phyloP scores from a whole-genome alignment of 2,797 vertebrate species.

The Cryptoblepharus egeriae region DNA sequence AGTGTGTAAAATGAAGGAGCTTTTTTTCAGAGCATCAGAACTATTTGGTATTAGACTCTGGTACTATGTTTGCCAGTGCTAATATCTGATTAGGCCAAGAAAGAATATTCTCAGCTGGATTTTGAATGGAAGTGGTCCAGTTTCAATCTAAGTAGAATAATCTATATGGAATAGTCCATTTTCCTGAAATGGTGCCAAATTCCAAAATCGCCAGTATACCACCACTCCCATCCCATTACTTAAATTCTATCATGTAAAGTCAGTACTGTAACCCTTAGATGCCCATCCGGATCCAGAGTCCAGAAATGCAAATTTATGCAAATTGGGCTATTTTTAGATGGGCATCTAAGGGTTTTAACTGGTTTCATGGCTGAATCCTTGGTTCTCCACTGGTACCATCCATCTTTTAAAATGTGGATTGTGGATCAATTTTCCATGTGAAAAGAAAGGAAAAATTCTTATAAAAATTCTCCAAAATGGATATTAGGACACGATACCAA shows the following conservation, averaged over 20 bases:
- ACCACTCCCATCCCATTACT: no score
- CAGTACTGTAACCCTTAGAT: no score
- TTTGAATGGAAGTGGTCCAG: neutral
- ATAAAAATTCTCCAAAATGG: no score
- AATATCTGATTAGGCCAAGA: neutral
- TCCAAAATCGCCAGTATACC: no score
- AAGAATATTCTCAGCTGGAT: neutral
- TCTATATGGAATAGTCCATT: no score
- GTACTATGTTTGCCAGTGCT: neutral
- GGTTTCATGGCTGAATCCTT: neutral
- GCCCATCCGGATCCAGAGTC: no score
- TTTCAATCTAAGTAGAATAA: neutral
- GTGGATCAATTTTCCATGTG: neutral
- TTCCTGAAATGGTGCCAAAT: no score
- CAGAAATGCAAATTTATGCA: no score
- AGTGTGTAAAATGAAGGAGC: neutral
- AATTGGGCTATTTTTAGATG: no score
- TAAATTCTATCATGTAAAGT: no score
- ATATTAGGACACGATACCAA: no score
- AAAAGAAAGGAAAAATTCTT: neutral
- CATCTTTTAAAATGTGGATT: neutral
- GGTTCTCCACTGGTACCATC: neutral
- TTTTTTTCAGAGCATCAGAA: neutral
- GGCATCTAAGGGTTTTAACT: no score
- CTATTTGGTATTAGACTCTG: neutral